phyloP scores from a whole-genome alignment of 2,888 invertebrate species.

The Coecobrya sp. region DNA sequence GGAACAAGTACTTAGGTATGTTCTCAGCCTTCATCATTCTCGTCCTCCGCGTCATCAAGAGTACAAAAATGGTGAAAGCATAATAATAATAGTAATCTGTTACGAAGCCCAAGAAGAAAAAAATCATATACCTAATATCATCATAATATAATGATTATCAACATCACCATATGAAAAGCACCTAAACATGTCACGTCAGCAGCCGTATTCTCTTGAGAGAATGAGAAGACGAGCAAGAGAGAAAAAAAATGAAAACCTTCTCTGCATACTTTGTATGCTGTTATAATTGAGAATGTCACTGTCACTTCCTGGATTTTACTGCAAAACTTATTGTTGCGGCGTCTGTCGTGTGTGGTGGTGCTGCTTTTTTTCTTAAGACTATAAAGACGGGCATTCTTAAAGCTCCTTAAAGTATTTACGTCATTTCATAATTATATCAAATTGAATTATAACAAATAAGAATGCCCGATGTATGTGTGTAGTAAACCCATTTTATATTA shows the following conservation, averaged over 20 bases:
- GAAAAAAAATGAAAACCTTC: constrained; percentile 9
- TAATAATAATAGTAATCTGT: constrained; percentile 19
- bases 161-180: background rate
- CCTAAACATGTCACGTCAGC: constrained; percentile 48
- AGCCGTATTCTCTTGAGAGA: background rate
- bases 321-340: constrained; percentile 14
- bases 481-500: background rate
- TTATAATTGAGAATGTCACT: constrained; percentile 76
- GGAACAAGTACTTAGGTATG: background rate
- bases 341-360: background rate
- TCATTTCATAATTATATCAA: constrained; percentile 56
- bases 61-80: constrained; percentile 77
- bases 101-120: background rate
- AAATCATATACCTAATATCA: background rate
- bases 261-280: constrained; percentile 8
- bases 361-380: background rate
- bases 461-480: background rate
- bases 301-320: constrained; percentile 72
- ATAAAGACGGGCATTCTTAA: background rate
- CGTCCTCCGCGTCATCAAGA: constrained; percentile 5
- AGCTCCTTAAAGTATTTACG: constrained; percentile 38
- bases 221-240: constrained; percentile 7
- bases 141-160: background rate
- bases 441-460: constrained; percentile 43
- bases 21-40: background rate